Conservation (phyloP, 2,797 vertebrate species). For the Holocentrus rufus region DNA sequence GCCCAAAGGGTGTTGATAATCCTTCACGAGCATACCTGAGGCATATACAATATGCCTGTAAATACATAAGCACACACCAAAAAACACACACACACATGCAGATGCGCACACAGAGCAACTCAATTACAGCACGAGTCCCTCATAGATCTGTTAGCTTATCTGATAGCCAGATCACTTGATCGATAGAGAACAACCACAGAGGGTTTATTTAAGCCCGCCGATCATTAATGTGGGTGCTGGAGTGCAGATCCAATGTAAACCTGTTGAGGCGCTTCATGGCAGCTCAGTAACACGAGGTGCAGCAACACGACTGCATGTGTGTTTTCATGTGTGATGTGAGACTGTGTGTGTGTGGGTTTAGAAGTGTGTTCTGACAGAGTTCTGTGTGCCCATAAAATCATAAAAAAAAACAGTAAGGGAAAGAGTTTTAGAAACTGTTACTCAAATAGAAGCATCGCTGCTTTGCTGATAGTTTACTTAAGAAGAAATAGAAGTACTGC, state of each 20-base stretch:
- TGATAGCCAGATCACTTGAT: conserved; percentile 77
- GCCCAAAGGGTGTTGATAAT: conserved; percentile 48
- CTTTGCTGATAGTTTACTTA: no score
- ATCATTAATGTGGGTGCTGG: conserved; percentile 73
- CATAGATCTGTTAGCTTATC: conserved; percentile 80
- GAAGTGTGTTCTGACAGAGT: no score
- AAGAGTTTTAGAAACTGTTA: no score
- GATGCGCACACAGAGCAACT: conserved; percentile 60
- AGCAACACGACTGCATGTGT: conserved; percentile 27
- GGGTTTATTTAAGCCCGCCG: conserved; percentile 72
- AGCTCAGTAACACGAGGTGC: conserved; percentile 25
- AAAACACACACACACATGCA: conserved; percentile 23
- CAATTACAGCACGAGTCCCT: conserved; percentile 71
- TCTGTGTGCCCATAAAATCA: no score
- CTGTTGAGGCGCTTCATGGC: conserved; percentile 59
- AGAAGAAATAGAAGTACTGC: no score
- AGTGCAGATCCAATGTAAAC: conserved; percentile 58
- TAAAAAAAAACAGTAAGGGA: no score
- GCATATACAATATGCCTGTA: conserved; percentile 21
- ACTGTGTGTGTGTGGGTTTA: conserved; percentile 6
- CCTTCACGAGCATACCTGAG: conserved; percentile 35
- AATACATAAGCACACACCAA: conserved; percentile 19
- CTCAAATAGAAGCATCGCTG: no score
- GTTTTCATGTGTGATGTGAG: neutral
- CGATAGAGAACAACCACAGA: conserved; percentile 74